Evolutionary conservation across 2,888 invertebrate species (phyloP), one percentile per base, ranked within the genome.

Genomic region (Petrolisthes cinctipes): DNA sequence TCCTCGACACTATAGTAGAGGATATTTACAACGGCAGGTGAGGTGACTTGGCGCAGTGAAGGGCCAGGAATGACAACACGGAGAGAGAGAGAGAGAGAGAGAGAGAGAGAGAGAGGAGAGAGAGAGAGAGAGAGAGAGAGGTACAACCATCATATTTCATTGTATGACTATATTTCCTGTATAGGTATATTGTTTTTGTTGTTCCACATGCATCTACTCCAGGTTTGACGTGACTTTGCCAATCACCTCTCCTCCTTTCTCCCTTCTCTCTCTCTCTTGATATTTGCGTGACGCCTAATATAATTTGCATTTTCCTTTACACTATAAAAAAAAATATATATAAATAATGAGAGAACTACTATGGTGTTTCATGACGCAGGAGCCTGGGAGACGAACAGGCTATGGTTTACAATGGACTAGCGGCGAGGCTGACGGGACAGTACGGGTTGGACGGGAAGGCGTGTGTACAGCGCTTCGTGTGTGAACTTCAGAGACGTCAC

Each of bases 391-490:
- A 85, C 5, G 85, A 85, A 51, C 85, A 80, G 80, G 54, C 7
- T 0, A 71, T 23, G 37, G 66, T 51, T 51, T 79, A 56, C 56
- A 20, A 9, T 4, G 20, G 6, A 56, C 11, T 79, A 56, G 66
- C 80, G 79, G 71, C 20, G 14, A n/a, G 71, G 37, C 6, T 79
- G 11, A 20, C 23, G 4, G 66, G 37, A 4, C 80, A 84, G 61
- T 84, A 86, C 20, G 89, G 89, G 37, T 75, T 91, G 83, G 89
- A 89, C 66, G 91, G 91, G n/a, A 85, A 71, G 73, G 88, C 89
- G 20, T 91, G 91, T 71, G 57, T 89, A n/a, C 85, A 89, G 68
- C 83, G 91, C 6, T 90, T 89, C 78, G 86, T 91, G 54, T 91
- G 91, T 54, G 89, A 91, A 68, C 71, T 91, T 82, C 89, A 91